Evolutionary conservation across 1,140 invertebrate genomes (phyloP).

Genomic region (Bombus cullumanus): DNA sequence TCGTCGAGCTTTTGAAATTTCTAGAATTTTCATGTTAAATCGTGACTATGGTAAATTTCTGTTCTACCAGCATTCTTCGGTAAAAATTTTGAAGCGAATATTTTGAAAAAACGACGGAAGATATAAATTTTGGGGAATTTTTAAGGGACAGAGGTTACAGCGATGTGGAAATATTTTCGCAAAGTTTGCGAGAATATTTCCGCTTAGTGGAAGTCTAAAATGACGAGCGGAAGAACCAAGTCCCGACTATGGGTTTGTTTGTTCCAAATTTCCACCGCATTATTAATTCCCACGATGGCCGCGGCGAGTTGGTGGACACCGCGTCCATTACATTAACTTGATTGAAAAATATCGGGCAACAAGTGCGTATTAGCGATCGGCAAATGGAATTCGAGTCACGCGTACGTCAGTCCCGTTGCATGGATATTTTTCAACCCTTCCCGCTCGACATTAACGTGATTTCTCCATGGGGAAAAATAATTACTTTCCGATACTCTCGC

Average conservation of each 20-base stretch:
- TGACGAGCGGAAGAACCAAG: neutral
- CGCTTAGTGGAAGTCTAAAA: neutral
- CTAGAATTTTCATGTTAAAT: neutral
- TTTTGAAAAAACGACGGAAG: neutral
- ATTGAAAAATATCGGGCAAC: slow-evolving; percentile 38
- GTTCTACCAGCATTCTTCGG: neutral
- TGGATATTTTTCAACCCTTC: neutral
- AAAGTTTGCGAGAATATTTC: too few relatives aligned
- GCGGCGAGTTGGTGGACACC: neutral
- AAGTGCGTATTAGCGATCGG: slow-evolving; percentile 25
- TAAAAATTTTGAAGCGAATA: neutral
- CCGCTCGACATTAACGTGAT: neutral
- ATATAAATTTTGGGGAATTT: neutral
- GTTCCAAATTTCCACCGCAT: slow-evolving; percentile 15
- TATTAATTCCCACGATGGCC: slow-evolving; percentile 1
- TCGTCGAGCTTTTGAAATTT: neutral
- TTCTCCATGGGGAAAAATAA: slow-evolving; percentile 34
- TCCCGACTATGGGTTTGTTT: neutral
- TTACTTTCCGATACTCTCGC: slow-evolving; percentile 11
- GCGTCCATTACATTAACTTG: slow-evolving; percentile 16
- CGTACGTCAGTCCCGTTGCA: too few relatives aligned
- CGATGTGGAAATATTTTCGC: neutral
- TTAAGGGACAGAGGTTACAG: neutral
- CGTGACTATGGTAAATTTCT: neutral
- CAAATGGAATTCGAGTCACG: slow-evolving; percentile 35